phyloP scores from a whole-genome alignment of 2,888 invertebrate genomes.

The Schizotus pectinicornis region DNA sequence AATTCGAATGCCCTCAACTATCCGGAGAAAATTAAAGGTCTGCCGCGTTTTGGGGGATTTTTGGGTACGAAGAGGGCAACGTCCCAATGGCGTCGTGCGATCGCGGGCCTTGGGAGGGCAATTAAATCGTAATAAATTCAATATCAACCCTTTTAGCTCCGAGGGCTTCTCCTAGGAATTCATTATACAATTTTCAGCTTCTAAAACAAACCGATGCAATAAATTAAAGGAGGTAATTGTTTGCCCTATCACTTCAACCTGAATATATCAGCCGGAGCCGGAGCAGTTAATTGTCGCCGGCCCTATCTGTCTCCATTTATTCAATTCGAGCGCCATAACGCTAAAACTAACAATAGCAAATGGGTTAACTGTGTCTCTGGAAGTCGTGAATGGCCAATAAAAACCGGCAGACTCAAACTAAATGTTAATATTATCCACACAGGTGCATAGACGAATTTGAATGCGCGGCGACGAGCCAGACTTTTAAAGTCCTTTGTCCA shows the following conservation, averaged over 20 bases:
- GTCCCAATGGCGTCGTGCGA: too few species aligned
- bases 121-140: slow-evolving; percentile 47
- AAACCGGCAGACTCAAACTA: slow-evolving; percentile 8
- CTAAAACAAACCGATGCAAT: slow-evolving; percentile 45
- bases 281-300: slow-evolving; percentile 42
- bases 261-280: slow-evolving; percentile 48
- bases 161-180: slow-evolving; percentile 43
- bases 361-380: slow-evolving; percentile 20
- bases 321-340: slow-evolving; percentile 32
- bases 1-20: too few species aligned
- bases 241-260: slow-evolving; percentile 48
- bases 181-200: slow-evolving; percentile 46
- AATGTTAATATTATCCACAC: slow-evolving; percentile 41
- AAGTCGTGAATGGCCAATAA: slow-evolving; percentile 27
- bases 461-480: slow-evolving; percentile 43
- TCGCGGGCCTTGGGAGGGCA: slow-evolving; percentile 27
- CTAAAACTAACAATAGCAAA: slow-evolving; percentile 33
- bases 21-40: too few species aligned
- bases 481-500: slow-evolving; percentile 46
- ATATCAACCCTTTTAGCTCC: slow-evolving; percentile 46
- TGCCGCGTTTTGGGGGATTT: too few species aligned
- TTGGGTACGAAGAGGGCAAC: too few species aligned
- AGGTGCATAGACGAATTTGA: slow-evolving; percentile 47
- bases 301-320: slow-evolving; percentile 37
- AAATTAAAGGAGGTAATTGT: slow-evolving; percentile 49